Conservation (phyloP, 2,797 vertebrate genomes). For the Orientallactaga sibirica region DNA sequence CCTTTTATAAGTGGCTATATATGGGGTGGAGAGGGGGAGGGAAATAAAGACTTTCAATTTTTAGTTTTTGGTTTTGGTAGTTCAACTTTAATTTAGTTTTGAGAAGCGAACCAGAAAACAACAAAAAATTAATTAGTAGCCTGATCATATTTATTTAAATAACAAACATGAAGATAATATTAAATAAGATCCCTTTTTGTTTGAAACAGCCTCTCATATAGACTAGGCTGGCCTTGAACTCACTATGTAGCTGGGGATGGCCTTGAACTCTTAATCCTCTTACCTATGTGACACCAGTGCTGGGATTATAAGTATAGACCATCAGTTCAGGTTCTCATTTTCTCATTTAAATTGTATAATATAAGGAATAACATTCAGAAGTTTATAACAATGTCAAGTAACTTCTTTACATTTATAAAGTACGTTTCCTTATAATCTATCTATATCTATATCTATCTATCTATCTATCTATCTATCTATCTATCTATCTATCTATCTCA, state of each 20-base stretch:
- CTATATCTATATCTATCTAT: not conserved
- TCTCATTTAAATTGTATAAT: not conserved
- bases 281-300: not conserved
- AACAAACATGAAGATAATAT: slow-evolving; percentile 23
- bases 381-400: not conserved
- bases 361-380: not conserved
- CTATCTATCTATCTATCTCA: not conserved
- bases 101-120: not conserved
- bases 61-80: not conserved
- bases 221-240: too few relatives aligned
- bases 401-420: slow-evolving; percentile 28
- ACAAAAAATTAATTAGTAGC: not conserved
- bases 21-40: not conserved
- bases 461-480: not conserved
- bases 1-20: not conserved
- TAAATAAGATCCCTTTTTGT: not conserved
- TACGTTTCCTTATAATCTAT: not conserved
- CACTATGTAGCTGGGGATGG: too few relatives aligned
- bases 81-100: not conserved
- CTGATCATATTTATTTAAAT: slow-evolving; percentile 2
- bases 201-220: not conserved
- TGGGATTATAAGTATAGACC: not conserved
- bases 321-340: not conserved
- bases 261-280: not conserved
- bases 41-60: not conserved